phyloP scores from a whole-genome alignment of 2,797 vertebrate genomes.

The Triplophysa bombifrons region DNA sequence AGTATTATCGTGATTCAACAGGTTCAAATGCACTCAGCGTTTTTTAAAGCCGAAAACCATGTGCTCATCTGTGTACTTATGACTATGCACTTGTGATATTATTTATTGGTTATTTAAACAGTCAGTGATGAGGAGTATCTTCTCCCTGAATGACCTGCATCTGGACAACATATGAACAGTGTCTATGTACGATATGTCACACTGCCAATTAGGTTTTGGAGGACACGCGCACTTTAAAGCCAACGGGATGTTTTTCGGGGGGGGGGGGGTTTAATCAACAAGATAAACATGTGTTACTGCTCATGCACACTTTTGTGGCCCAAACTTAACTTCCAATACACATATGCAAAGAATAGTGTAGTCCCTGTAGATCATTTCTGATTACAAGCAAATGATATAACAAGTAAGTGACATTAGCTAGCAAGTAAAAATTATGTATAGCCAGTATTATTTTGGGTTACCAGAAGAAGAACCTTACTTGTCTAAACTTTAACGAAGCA shows the following conservation, averaged over 20 bases:
- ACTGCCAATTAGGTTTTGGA: conserved; percentile 56
- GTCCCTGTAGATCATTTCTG: too few relatives aligned
- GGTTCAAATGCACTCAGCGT: not conserved
- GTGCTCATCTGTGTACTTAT: conserved; percentile 10
- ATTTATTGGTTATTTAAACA: conserved; percentile 22
- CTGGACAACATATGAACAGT: conserved; percentile 5
- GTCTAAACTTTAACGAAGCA: too few relatives aligned
- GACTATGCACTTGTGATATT: conserved; percentile 13
- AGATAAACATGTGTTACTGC: too few relatives aligned
- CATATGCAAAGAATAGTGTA: too few relatives aligned
- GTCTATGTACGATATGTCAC: conserved; percentile 43
- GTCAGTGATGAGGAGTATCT: conserved; percentile 10
- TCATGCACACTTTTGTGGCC: too few relatives aligned
- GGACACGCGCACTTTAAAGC: conserved; percentile 4
- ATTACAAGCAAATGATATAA: too few relatives aligned
- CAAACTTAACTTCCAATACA: too few relatives aligned
- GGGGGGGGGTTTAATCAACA: too few relatives aligned
- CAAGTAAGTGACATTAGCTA: too few relatives aligned
- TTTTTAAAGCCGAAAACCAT: not conserved
- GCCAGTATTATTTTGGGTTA: too few relatives aligned
- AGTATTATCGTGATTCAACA: conserved; percentile 37
- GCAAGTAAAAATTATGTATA: too few relatives aligned
- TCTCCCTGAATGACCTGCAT: conserved; percentile 8
- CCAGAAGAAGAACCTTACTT: too few relatives aligned
- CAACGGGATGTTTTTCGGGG: not conserved